A percentile compares a stretch with the other conserved stretches of the same genome.
Evolutionary conservation across 37 sponge, comb jelly and placozoan species (phyloP).

Genomic region (Halichondria panicea): DNA sequence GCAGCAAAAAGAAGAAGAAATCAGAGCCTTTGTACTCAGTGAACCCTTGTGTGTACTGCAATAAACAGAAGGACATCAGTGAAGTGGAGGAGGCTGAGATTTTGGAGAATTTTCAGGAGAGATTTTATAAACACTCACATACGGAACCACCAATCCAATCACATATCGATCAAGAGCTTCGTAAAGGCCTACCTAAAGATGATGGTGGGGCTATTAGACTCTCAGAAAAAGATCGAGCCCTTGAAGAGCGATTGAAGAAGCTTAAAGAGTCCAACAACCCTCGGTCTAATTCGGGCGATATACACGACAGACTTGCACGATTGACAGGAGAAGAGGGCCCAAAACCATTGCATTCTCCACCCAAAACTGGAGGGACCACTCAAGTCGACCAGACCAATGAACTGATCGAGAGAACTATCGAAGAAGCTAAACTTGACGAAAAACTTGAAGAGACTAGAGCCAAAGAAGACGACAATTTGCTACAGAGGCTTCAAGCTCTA

Average conservation of each 20-base stretch:
- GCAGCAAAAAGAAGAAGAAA: constrained; percentile 25
- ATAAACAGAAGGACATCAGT: constrained; percentile 25
- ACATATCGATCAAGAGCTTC: constrained; percentile 15
- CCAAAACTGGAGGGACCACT: constrained; percentile 37
- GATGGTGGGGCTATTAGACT: neutral
- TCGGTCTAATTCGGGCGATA: constrained; percentile 4
- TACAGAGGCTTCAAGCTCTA: constrained; percentile 14
- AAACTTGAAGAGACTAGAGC: constrained; percentile 5
- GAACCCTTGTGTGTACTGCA: constrained; percentile 57
- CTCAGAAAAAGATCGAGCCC: constrained; percentile 34
- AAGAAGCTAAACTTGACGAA: constrained; percentile 52
- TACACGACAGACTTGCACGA: constrained; percentile 25
- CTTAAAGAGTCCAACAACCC: constrained; percentile 34
- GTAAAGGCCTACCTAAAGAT: neutral
- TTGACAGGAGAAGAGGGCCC: constrained; percentile 4
- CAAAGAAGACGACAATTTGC: constrained; percentile 28
- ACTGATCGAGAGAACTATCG: constrained; percentile 57
- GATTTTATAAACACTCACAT: constrained; percentile 57
- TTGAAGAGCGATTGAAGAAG: constrained; percentile 33
- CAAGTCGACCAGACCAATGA: constrained; percentile 57
- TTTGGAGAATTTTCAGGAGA: constrained; percentile 69
- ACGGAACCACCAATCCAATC: constrained; percentile 23
- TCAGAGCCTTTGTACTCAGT: constrained; percentile 1
- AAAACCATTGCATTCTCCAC: neutral
- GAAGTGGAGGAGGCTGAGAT: constrained; percentile 57